Base-by-base conservation (phyloP, 2,888 invertebrate species). In the Periphyllus acericola region DNA sequence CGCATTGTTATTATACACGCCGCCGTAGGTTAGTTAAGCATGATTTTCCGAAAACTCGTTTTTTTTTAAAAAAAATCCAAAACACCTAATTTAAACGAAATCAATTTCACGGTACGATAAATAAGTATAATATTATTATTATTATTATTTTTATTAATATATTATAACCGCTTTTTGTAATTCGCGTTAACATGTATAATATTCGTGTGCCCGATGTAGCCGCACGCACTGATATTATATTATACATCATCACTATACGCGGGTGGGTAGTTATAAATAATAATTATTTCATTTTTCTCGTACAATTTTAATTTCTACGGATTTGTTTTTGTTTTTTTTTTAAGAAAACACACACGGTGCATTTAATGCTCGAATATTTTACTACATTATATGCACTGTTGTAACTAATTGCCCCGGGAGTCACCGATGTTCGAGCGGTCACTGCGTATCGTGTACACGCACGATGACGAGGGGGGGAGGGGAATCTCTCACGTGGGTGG, bases 91-190 rank as follows among this genome's bases (percentile, higher is more conserved):
- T 60, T 60, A 75, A 83, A 83, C 83, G 83, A 40, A 83, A 75
- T 83, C 83, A 36, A 80, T 83, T 83, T 75, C 75, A 83, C 75
- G 83, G 83, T 83, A 75, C 60, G 75, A 36, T 60, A 40, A 40
- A 75, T 25, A 75, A 79, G 74, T 60, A 21, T 25, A 60, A 25
- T 60, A 60, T 60, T 60, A 60, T 60, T 55, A 55, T 55, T 19
- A 55, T 55, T 55, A 55, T 68, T 68, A 55, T 55, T 55, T 19
- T 55, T 55, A 55, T 55, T 55, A 55, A 21, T 55, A 55, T 21
- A 55, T 9, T 46, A 5, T 9, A 1, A 5, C 5, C 9, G 8
- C 9, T 46, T 5, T 46, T 46, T 46, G 5, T 46, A n/a, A n/a
- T n/a, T n/a, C n/a, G 4, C 9, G 6, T 46, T 9, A 9, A 1